Evolutionary conservation across 2,888 invertebrate species (phyloP).

Genomic region (Vandiemenella viatica): DNA sequence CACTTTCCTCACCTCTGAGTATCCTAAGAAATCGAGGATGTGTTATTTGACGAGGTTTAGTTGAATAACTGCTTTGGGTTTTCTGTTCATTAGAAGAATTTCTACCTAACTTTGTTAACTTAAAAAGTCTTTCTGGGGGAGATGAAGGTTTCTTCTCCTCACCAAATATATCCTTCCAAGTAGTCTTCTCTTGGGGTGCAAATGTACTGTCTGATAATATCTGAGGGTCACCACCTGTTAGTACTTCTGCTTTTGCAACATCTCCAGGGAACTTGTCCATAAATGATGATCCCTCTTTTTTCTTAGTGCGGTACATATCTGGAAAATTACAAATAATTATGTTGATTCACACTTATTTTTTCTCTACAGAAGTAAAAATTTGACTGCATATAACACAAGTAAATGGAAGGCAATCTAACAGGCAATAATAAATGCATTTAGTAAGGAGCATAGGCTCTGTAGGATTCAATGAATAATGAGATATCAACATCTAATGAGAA

Average conservation of each 20-base stretch:
- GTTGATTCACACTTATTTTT: background rate
- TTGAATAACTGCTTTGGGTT: conserved; percentile 1
- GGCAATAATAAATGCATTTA: too few species aligned
- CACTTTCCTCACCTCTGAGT: conserved; percentile 22
- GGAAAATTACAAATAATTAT: conserved; percentile 15
- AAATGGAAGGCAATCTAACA: too few species aligned
- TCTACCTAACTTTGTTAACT: background rate
- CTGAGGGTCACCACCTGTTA: conserved; percentile 53
- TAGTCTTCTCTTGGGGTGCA: conserved; percentile 34
- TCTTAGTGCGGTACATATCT: conserved; percentile 47
- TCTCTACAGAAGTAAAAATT: background rate
- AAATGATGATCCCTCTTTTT: conserved; percentile 34
- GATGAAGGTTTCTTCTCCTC: conserved; percentile 23
- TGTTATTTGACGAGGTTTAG: conserved; percentile 26
- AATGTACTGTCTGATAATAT: conserved; percentile 47
- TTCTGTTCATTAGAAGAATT: conserved; percentile 8
- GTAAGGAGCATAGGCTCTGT: too few species aligned
- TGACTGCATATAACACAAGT: too few species aligned
- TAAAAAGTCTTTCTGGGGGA: background rate
- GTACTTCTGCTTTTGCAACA: conserved; percentile 54
- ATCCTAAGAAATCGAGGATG: conserved; percentile 33
- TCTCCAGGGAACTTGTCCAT: conserved; percentile 72
- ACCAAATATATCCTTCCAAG: conserved; percentile 37
- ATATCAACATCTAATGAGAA: too few species aligned
- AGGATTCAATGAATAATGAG: too few species aligned